Base-by-base conservation (phyloP, 2,888 invertebrate species). In the Ormyrus rosae region DNA sequence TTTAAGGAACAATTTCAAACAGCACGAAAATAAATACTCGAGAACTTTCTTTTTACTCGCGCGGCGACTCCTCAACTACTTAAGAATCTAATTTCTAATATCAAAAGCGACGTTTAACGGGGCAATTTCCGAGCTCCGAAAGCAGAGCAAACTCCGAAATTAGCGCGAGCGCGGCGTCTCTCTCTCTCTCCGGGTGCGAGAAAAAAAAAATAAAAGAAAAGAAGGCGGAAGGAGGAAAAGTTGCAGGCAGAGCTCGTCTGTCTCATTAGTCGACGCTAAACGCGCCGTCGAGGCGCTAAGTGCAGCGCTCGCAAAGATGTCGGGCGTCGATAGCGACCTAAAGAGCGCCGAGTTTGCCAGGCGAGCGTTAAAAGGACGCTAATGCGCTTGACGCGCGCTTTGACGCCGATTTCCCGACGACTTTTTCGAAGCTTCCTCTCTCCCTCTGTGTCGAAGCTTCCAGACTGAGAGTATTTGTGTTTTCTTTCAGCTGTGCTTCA, bases 301-400 rank as follows among this genome's bases (percentile, higher is more conserved):
- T 78, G 78, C 78, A 70, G 46, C 69, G 69, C 11, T 56, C 68
- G 69, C 34, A 51, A 61, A 77, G 77, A 77, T 81, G 73, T 64
- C 72, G 77, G 51, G 73, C 77, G 73, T 73, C 73, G 81, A 81
- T 81, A 81, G 13, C 11, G 50, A 34, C 53, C 45, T 11, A 67
- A 51, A 58, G 74, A 60, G 46, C 60, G 68, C 10, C 7, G 10
- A 56, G 65, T 80, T 80, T 80, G 70, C 75, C 65, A 56, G 55
- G 60, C 58, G 68, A 8, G 50, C 73, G 77, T 81, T 81, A 81
- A 81, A 77, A 77, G 81, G 73, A 77, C 68, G 77, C 77, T 81
- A 81, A 81, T 77, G 73, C 77, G 68, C 76, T 77, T 68, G 80
- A 72, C 76, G n/a, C n/a, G 13, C 64, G 48, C 48, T 13, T 53